phyloP scores from a whole-genome alignment of 2,888 invertebrate species.

The Lasioglossum figueresi region DNA sequence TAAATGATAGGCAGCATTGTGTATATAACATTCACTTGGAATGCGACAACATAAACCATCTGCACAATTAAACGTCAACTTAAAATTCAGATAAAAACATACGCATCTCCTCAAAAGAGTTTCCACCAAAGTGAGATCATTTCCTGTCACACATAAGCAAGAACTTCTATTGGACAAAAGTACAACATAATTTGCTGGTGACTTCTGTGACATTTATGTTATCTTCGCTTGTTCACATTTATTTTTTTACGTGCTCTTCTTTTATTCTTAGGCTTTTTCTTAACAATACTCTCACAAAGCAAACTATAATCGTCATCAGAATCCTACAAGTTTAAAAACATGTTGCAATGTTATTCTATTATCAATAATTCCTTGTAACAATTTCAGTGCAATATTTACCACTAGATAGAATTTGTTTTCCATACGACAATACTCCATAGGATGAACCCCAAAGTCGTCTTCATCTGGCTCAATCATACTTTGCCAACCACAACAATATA shows the following conservation, averaged over 20 bases:
- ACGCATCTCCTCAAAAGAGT: slow-evolving; percentile 89
- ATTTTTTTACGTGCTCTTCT: slow-evolving; percentile 80
- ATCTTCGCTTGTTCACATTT: slow-evolving; percentile 72
- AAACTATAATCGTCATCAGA: slow-evolving; percentile 38
- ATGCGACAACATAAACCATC: slow-evolving; percentile 88
- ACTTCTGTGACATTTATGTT: slow-evolving; percentile 91
- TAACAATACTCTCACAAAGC: slow-evolving; percentile 77
- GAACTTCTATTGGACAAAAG: too few species aligned
- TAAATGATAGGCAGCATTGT: slow-evolving; percentile 94
- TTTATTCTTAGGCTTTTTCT: slow-evolving; percentile 80
- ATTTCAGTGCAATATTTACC: slow-evolving; percentile 42
- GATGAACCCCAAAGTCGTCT: too few species aligned
- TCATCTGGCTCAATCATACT: too few species aligned
- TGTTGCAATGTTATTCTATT: not conserved
- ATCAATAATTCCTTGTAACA: not conserved
- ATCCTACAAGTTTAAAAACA: slow-evolving; percentile 47
- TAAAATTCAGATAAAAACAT: slow-evolving; percentile 90
- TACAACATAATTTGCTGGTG: too few species aligned
- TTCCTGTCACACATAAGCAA: slow-evolving; percentile 90
- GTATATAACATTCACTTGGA: slow-evolving; percentile 90
- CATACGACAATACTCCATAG: too few species aligned
- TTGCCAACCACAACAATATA: slow-evolving; percentile 89
- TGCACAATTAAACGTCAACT: slow-evolving; percentile 89
- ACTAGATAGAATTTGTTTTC: too few species aligned
- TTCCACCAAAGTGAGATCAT: slow-evolving; percentile 89